Conservation (phyloP, 2,888 invertebrate species). For the Anthophora plumipes region DNA sequence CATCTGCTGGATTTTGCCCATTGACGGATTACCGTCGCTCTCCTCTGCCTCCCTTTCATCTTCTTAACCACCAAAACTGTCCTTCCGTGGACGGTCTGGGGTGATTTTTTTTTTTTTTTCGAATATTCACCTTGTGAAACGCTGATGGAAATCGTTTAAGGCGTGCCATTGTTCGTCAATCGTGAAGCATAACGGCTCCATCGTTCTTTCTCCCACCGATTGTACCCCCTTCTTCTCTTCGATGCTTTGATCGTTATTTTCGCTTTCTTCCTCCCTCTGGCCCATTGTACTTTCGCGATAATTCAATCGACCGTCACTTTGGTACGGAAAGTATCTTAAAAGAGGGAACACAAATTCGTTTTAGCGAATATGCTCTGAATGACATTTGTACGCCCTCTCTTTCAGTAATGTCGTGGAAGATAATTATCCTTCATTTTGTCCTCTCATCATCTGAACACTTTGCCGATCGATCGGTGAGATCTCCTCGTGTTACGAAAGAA, state of each 20-base stretch:
- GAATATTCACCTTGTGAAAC: slow-evolving; percentile 75
- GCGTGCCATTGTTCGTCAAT: slow-evolving; percentile 70
- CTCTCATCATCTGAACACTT: no score
- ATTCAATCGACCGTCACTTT: slow-evolving; percentile 35
- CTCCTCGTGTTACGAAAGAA: no score
- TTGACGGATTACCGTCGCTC: slow-evolving; percentile 74
- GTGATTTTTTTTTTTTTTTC: slow-evolving; percentile 61
- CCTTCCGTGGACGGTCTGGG: slow-evolving; percentile 32
- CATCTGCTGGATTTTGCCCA: slow-evolving; percentile 70
- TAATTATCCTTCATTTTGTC: not conserved
- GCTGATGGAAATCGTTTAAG: slow-evolving; percentile 72
- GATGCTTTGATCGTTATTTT: slow-evolving; percentile 60
- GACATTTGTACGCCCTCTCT: no score
- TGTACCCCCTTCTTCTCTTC: slow-evolving; percentile 18
- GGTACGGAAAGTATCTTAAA: slow-evolving; percentile 7
- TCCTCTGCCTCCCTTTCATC: slow-evolving; percentile 32
- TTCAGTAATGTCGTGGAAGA: not conserved
- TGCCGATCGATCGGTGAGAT: no score
- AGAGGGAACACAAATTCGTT: not conserved
- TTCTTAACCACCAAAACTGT: slow-evolving; percentile 48
- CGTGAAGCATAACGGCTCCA: slow-evolving; percentile 66
- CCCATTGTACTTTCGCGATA: slow-evolving; percentile 32
- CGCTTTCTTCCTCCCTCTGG: slow-evolving; percentile 18
- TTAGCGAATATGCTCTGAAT: not conserved
- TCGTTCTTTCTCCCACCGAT: slow-evolving; percentile 33